These are phyloP conservation scores for Tenthredo notha DNA, from an alignment of 2,888 invertebrate species.

Conservation along the genomic window DNA sequence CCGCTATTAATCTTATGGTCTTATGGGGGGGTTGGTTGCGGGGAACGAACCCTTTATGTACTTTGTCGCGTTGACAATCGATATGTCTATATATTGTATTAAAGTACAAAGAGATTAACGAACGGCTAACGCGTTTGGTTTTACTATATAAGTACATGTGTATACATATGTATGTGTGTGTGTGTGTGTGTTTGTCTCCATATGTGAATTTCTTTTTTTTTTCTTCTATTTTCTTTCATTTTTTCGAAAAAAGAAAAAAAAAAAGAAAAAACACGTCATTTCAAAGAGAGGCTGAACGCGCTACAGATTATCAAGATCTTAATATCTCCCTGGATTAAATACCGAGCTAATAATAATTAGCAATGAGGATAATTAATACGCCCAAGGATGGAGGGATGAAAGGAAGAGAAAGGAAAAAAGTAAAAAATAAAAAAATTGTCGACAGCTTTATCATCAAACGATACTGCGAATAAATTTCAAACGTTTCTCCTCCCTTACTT, in stretches of 20 bases:
- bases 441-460: not conserved
- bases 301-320: not conserved
- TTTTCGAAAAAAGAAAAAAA: too few relatives aligned
- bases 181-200: not conserved
- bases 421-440: not conserved
- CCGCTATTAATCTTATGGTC: not conserved
- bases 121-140: not conserved
- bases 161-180: not conserved
- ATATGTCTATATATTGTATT: conserved; percentile 22
- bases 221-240: too few relatives aligned
- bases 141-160: not conserved
- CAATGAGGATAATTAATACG: not conserved
- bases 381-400: not conserved
- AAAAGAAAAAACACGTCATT: not conserved
- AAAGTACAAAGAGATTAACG: conserved; percentile 17
- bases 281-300: not conserved
- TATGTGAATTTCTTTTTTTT: not conserved
- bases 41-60: conserved; percentile 13
- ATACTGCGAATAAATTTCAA: not conserved
- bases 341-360: not conserved
- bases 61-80: conserved; percentile 17
- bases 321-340: not conserved
- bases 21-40: not conserved
- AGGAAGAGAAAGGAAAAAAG: not conserved
- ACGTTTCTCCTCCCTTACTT: not conserved